These are phyloP conservation scores for Andrena minutula DNA, from an alignment of 2,888 invertebrate genomes.

Conservation along the genomic window DNA sequence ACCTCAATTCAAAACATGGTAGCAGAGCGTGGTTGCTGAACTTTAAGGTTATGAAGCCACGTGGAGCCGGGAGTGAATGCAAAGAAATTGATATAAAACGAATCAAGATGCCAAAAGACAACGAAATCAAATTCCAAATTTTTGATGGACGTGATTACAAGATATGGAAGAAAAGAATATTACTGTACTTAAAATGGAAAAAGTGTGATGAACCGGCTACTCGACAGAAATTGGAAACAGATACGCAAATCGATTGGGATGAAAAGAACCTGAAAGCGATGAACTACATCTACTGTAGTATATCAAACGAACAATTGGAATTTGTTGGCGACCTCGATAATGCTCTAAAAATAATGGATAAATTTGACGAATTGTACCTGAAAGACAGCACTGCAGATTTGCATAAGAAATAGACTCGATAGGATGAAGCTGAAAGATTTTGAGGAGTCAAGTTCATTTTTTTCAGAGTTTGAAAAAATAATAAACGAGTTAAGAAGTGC, in stretches of 20 bases:
- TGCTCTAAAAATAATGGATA: constrained; percentile 26
- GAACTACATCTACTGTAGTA: constrained; percentile 49
- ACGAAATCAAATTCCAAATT: constrained; percentile 46
- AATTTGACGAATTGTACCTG: constrained; percentile 39
- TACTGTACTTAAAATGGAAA: constrained; percentile 52
- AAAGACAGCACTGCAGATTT: constrained; percentile 43
- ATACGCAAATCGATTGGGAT: constrained; percentile 53
- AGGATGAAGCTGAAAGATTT: constrained; percentile 6
- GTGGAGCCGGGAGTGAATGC: too few relatives aligned
- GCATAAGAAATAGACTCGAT: constrained; percentile 30
- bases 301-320: constrained; percentile 41
- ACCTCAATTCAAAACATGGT: too few relatives aligned
- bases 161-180: constrained; percentile 66
- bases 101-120: constrained; percentile 26
- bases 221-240: constrained; percentile 6
- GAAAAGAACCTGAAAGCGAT: constrained; percentile 66
- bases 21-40: too few relatives aligned
- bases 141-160: constrained; percentile 66
- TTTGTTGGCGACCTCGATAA: constrained; percentile 14
- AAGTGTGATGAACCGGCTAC: constrained; percentile 17
- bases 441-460: background rate
- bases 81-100: background rate
- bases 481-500: constrained; percentile 29
- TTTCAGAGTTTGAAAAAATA: constrained; percentile 28
- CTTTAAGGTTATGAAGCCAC: too few relatives aligned